phyloP scores from a whole-genome alignment of 2,113 vertebrate genomes.

The Delphinapterus leucas region DNA sequence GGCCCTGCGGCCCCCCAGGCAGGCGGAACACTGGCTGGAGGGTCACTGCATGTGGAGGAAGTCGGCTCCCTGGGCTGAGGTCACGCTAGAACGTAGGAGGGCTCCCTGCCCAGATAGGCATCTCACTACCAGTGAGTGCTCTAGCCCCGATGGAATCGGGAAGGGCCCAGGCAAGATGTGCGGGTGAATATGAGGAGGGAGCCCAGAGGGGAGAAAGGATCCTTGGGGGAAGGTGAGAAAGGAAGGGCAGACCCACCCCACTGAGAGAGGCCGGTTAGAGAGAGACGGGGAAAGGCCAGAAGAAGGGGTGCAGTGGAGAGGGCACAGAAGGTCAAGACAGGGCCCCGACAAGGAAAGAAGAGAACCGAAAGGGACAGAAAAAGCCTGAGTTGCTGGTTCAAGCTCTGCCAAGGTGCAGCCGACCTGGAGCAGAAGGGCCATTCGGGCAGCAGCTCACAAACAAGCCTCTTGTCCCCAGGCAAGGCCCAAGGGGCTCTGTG shows the following conservation, averaged over 20 bases:
- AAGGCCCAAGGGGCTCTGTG: not conserved
- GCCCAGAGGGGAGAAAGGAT: accelerated
- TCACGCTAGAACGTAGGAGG: not conserved
- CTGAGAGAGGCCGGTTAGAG: not conserved
- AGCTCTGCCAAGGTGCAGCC: not conserved
- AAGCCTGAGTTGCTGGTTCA: not conserved
- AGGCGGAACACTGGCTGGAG: accelerated
- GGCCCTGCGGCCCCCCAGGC: not conserved
- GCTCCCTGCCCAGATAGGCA: not conserved
- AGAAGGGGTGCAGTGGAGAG: not conserved
- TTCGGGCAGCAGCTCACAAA: not conserved
- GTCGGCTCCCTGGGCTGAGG: not conserved
- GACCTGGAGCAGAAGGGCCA: not conserved
- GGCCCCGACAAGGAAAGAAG: not conserved
- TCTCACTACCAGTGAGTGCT: not conserved
- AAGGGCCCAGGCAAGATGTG: accelerated
- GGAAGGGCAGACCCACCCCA: not conserved
- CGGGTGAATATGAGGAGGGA: not conserved
- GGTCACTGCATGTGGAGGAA: not conserved
- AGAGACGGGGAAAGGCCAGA: not conserved
- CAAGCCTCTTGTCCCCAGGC: not conserved
- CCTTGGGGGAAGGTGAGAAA: not conserved
- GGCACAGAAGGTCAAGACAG: not conserved
- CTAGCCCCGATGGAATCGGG: accelerated
- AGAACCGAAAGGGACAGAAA: not conserved